Conservation (phyloP, 2,888 invertebrate genomes). For the Thymelicus lineola region DNA sequence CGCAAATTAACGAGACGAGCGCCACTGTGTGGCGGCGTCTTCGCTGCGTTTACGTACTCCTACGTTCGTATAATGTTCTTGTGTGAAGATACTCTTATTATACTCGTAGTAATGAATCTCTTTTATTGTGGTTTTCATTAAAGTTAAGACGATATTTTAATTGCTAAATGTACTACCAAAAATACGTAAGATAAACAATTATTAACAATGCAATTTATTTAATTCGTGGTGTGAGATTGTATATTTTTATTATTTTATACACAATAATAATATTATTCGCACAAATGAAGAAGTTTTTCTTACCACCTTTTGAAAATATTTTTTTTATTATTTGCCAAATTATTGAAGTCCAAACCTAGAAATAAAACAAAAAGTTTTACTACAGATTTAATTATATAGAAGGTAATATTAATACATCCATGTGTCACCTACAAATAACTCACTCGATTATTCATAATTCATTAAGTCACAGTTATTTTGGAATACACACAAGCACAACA, state of each 20-base stretch:
- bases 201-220: neutral
- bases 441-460: constrained; percentile 28
- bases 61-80: no score
- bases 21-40: no score
- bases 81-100: no score
- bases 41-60: no score
- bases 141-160: no score
- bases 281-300: constrained; percentile 28
- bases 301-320: neutral
- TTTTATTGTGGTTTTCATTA: no score
- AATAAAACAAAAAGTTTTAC: constrained; percentile 19
- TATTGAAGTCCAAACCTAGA: neutral
- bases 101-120: no score
- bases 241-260: constrained; percentile 14
- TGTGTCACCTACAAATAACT: constrained; percentile 9
- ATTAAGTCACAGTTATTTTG: constrained; percentile 16
- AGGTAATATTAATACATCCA: constrained; percentile 26
- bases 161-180: no score
- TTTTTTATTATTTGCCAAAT: no score
- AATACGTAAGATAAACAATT: no score
- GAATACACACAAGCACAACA: constrained; percentile 24
- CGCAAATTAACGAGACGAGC: no score
- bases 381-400: constrained; percentile 28
- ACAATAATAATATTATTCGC: constrained; percentile 35
- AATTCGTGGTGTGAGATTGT: neutral